phyloP scores from a whole-genome alignment of 1,140 invertebrate species.

The Aphaenogaster rudis region DNA sequence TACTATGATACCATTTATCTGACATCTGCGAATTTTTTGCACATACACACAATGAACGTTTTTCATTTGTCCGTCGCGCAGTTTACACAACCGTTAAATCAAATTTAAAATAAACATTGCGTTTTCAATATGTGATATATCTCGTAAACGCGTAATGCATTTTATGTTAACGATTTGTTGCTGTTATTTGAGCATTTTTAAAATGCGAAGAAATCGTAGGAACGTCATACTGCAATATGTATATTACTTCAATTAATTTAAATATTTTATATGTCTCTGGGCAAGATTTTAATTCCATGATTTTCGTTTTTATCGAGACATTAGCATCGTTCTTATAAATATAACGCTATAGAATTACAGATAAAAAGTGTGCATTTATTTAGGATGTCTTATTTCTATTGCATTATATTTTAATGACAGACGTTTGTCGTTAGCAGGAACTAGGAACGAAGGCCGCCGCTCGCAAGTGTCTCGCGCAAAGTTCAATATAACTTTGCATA shows the following conservation, averaged over 20 bases:
- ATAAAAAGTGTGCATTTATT: neutral
- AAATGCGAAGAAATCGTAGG: neutral
- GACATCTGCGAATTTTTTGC: neutral
- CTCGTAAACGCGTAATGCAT: neutral
- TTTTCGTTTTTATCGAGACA: neutral
- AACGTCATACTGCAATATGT: neutral
- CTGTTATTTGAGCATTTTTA: neutral
- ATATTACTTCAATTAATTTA: neutral
- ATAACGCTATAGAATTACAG: neutral
- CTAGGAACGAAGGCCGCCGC: neutral
- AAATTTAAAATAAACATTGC: neutral
- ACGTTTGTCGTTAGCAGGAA: neutral
- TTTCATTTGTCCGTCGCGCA: neutral
- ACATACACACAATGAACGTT: neutral
- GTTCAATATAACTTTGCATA: conserved; percentile 43
- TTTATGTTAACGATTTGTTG: neutral
- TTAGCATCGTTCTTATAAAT: conserved; percentile 2
- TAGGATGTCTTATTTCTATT: neutral
- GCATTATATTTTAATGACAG: conserved; percentile 23
- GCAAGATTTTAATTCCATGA: neutral
- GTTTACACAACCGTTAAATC: neutral
- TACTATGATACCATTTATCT: neutral
- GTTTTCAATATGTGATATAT: neutral
- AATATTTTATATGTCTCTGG: neutral
- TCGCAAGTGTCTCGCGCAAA: conserved; percentile 2